Evolutionary conservation across 2,113 vertebrate species (phyloP).

Genomic region (Dinomys branickii): DNA sequence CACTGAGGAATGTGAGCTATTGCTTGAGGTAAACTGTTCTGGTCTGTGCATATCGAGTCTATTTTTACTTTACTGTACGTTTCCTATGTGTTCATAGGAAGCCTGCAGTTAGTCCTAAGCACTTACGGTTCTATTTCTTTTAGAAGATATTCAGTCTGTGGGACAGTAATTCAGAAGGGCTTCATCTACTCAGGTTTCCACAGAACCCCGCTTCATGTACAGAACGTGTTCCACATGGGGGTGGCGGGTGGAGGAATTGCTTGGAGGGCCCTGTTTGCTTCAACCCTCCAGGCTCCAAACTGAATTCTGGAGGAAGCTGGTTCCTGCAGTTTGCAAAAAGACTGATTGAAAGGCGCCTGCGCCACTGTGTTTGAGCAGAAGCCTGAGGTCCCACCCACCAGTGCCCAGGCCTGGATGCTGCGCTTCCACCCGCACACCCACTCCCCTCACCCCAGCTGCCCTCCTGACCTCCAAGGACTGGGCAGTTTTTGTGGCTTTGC

Average conservation of each 20-base stretch:
- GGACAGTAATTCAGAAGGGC: background rate
- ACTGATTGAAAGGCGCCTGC: background rate
- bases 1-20: constrained; percentile 12
- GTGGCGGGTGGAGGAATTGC: too few relatives aligned
- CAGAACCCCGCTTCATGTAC: background rate
- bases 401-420: background rate
- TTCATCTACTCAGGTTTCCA: background rate
- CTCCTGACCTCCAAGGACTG: background rate
- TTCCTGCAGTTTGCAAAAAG: background rate
- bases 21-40: background rate
- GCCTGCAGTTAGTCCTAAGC: background rate
- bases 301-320: background rate
- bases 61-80: background rate
- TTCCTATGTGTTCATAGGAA: constrained; percentile 30
- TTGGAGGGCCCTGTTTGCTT: background rate
- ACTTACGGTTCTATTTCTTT: background rate
- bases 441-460: background rate
- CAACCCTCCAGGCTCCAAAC: background rate
- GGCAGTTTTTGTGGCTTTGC: background rate
- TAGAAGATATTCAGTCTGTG: background rate
- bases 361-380: background rate
- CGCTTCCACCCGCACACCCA: background rate
- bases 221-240: background rate
- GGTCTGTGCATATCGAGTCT: background rate
- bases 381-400: background rate